These are phyloP conservation scores for Pyxicephalus adspersus DNA, from an alignment of 2,113 vertebrate genomes.

Conservation along the genomic window DNA sequence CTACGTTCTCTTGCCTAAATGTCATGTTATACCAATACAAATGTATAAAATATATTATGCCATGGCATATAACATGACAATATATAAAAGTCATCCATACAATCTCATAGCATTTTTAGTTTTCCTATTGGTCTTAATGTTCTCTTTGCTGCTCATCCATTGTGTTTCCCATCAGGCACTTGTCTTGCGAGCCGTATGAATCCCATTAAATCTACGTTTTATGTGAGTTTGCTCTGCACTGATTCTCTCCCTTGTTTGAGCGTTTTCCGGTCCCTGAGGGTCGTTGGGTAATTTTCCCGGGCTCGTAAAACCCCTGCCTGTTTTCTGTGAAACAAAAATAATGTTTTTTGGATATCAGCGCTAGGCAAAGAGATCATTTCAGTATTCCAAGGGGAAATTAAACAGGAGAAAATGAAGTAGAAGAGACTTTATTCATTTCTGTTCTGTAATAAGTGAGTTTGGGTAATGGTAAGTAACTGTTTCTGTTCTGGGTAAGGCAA, in stretches of 20 bases:
- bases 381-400: slow-evolving; percentile 39
- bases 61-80: too few species aligned
- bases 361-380: neutral
- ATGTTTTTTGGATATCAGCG: slow-evolving; percentile 9
- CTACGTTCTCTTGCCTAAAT: too few species aligned
- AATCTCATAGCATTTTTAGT: too few species aligned
- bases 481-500: neutral
- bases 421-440: neutral
- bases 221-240: neutral
- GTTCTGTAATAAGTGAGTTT: neutral
- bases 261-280: neutral
- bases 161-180: too few species aligned
- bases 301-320: neutral
- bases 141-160: too few species aligned
- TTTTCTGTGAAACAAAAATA: slow-evolving; percentile 6
- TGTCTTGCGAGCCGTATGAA: too few species aligned
- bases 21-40: too few species aligned
- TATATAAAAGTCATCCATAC: too few species aligned
- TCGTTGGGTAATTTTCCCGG: neutral
- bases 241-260: slow-evolving; percentile 8
- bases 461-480: slow-evolving; percentile 5
- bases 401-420: slow-evolving; percentile 11
- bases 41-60: too few species aligned
- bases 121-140: too few species aligned
- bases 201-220: neutral